phyloP scores from a whole-genome alignment of 1,140 invertebrate genomes.

The Oryctes rhinoceros region DNA sequence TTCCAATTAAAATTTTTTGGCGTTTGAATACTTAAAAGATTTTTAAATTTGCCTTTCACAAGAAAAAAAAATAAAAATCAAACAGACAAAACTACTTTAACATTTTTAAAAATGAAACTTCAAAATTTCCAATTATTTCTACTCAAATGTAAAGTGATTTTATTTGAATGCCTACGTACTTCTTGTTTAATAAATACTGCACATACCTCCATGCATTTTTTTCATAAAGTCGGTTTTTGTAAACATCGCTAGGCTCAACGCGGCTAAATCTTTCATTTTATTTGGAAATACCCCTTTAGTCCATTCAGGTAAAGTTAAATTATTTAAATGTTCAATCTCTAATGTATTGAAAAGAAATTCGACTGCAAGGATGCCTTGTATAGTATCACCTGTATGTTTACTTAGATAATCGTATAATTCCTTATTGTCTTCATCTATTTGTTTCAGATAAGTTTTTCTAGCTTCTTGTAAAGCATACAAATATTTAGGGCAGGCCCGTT shows the following conservation, averaged over 20 bases:
- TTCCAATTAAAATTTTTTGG: no score
- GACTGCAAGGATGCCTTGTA: constrained; percentile 71
- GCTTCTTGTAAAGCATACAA: constrained; percentile 66
- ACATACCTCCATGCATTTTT: constrained; percentile 72
- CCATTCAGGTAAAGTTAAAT: constrained; percentile 76
- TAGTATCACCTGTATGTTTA: constrained; percentile 71
- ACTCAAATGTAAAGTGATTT: no score
- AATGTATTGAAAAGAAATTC: constrained; percentile 80
- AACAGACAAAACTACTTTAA: no score
- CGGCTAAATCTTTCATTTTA: constrained; percentile 72
- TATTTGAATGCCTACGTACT: no score
- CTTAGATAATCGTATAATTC: constrained; percentile 72
- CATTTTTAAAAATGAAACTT: no score
- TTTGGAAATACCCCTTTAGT: constrained; percentile 74
- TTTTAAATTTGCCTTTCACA: no score
- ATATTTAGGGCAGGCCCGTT: constrained; percentile 71
- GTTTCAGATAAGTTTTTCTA: constrained; percentile 64
- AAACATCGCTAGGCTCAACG: constrained; percentile 73
- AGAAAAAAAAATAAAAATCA: no score
- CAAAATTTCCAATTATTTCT: no score
- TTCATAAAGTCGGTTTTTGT: constrained; percentile 76
- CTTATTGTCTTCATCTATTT: constrained; percentile 66
- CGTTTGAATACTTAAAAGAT: no score
- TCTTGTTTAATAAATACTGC: neutral
- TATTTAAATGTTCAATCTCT: constrained; percentile 73